Evolutionary conservation across 2,113 vertebrate species (phyloP).

Genomic region (Myiozetetes cayanensis): DNA sequence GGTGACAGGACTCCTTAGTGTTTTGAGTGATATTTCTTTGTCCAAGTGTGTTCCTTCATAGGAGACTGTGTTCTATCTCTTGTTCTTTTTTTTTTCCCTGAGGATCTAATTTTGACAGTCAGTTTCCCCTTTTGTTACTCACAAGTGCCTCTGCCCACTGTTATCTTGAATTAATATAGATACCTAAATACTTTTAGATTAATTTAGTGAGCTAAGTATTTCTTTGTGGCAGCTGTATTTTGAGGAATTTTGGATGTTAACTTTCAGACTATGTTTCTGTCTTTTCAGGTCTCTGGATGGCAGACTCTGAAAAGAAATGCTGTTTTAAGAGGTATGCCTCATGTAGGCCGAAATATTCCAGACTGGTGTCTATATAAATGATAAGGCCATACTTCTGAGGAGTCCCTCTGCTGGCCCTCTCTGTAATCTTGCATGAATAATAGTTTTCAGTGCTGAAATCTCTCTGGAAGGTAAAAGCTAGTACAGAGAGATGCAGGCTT

Average conservation of each 20-base stretch:
- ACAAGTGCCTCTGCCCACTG: accelerated
- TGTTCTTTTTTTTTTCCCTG: not conserved
- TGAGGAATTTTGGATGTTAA: constrained; percentile 13
- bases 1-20: not conserved
- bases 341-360: not conserved
- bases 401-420: not conserved
- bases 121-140: not conserved
- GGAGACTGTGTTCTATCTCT: not conserved
- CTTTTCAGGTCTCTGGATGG: constrained; percentile 72
- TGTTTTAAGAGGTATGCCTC: constrained; percentile 69
- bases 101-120: not conserved
- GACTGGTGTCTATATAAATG: not conserved
- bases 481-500: not conserved
- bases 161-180: not conserved
- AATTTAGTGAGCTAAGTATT: not conserved
- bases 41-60: not conserved
- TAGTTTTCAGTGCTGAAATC: not conserved
- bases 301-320: constrained; percentile 69
- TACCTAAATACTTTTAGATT: not conserved
- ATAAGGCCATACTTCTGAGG: not conserved
- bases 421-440: not conserved
- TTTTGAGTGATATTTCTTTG: not conserved
- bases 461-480: not conserved
- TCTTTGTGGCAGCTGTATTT: not conserved
- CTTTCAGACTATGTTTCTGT: constrained; percentile 52